Evolutionary conservation across 2,113 vertebrate genomes (phyloP).

Genomic region (Camelus bactrianus): DNA sequence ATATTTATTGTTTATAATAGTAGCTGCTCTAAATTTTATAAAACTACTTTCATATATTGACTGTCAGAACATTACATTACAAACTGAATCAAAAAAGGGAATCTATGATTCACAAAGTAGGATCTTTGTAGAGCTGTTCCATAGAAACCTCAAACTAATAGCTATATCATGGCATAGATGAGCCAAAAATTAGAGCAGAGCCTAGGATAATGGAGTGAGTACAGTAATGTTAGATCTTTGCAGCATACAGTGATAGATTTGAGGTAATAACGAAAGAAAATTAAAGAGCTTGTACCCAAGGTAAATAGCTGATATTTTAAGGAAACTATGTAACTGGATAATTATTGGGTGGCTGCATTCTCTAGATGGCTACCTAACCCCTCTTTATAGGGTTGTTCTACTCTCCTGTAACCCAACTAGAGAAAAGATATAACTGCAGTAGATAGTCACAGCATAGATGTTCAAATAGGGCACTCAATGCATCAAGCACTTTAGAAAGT

Average conservation of each 20-base stretch:
- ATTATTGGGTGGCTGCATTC: not conserved
- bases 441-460: not conserved
- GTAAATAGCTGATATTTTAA: not conserved
- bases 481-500: not conserved
- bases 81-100: not conserved
- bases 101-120: not conserved
- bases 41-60: not conserved
- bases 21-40: slow-evolving; percentile 5
- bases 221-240: slow-evolving; percentile 5
- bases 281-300: not conserved
- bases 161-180: not conserved
- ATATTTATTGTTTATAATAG: not conserved
- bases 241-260: slow-evolving; percentile 9
- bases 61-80: not conserved
- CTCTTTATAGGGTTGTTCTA: not conserved
- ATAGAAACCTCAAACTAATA: slow-evolving; percentile 11
- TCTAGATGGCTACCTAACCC: not conserved
- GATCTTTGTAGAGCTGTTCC: not conserved
- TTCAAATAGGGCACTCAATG: not conserved
- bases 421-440: not conserved
- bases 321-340: not conserved
- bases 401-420: not conserved
- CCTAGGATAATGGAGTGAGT: not conserved
- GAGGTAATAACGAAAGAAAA: slow-evolving; percentile 22
- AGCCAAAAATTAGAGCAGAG: slow-evolving; percentile 6